Base-by-base conservation (phyloP, 1,140 invertebrate species). In the Aphidius gifuensis region DNA sequence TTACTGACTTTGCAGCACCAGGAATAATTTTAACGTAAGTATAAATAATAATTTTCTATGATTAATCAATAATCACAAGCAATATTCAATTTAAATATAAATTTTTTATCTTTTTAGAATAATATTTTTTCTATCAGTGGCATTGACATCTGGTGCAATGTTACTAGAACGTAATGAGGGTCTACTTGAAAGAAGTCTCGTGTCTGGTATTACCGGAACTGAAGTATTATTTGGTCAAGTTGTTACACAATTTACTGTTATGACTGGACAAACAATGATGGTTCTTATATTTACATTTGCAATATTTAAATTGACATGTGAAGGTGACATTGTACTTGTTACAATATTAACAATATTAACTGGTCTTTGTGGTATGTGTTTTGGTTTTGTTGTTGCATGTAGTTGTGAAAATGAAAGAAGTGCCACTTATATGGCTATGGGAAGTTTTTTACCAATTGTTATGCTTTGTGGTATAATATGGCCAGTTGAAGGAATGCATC, bases 1-100 rank as follows among this genome's bases (percentile, higher is more conserved):
- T 97, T 72, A 96, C 93, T 1, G 92, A 97, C 74, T 98, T 97
- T 74, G 94, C 95, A 68, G 94, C 94, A 5, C 94, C 94, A 21
- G 94, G 95, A 65, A 88, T 97, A 49, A 94, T 97, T 68, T 79
- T 97, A 65, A 95, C 90, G 91, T 93, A 79, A 87, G 85, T 79
- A 44, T 11, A 44, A 43, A 65, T 56, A 58, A 57, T 39, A 48
- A 65, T 54, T 60, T 46, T 1, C 44, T 42, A 47, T 58, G 9
- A 43, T 44, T 9, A 44, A 32, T 5, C 9, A 50, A 47, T 6
- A 43, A 16, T 16, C 16, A 16, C 16, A 16, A 16, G 1, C 16
- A 16, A 16, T 66, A n/a, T n/a, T n/a, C n/a, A n/a, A n/a, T n/a
- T n/a, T n/a, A n/a, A n/a, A n/a, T n/a, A 6, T 38, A n/a, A 48